phyloP scores from a whole-genome alignment of 2,797 vertebrate species.

The Anisognathus igniventris region DNA sequence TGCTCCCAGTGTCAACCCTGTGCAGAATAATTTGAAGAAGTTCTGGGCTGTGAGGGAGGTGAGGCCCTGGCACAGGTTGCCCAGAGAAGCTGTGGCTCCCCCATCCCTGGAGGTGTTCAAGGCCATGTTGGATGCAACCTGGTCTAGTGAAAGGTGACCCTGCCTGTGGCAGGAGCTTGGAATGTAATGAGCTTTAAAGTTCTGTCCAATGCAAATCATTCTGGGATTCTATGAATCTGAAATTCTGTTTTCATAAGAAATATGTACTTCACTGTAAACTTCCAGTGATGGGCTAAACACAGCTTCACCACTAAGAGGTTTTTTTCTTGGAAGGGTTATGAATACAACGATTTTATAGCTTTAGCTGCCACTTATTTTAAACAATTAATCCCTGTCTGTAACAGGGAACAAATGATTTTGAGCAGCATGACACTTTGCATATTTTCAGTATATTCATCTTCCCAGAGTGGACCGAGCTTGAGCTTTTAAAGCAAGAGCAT shows the following conservation, averaged over 20 bases:
- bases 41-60: neutral
- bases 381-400: neutral
- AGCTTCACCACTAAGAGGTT: neutral
- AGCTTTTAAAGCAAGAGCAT: neutral
- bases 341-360: neutral
- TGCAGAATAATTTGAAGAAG: neutral
- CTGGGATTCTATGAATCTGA: neutral
- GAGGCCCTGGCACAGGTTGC: neutral
- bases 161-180: neutral
- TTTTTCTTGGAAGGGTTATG: neutral
- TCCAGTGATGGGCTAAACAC: neutral
- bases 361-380: neutral
- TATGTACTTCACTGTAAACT: neutral
- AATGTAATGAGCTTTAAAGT: neutral
- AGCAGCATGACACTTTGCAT: neutral
- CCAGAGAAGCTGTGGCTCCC: neutral
- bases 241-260: neutral
- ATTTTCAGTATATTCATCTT: conserved; percentile 9
- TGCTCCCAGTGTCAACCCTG: neutral
- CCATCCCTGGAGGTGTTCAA: neutral
- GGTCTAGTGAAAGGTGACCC: neutral
- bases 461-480: neutral
- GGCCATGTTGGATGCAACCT: neutral
- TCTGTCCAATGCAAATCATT: neutral
- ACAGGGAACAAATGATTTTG: neutral